A percentile compares a stretch with the other conserved stretches of the same genome.
Conservation (phyloP, 2,888 invertebrate genomes). For the Nomada goodeniana region DNA sequence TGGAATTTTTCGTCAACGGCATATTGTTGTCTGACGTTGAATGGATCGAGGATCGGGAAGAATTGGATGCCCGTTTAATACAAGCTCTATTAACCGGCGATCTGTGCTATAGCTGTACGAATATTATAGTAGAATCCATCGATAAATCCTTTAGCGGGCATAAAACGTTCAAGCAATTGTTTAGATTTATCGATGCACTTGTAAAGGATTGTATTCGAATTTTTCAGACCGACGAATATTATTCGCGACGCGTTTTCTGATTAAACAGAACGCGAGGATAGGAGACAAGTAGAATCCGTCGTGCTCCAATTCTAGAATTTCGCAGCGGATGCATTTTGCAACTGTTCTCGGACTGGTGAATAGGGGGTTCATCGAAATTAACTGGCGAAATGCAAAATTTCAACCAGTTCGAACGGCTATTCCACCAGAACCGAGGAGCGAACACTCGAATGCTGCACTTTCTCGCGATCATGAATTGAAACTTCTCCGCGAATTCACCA, state of each 20-base stretch:
- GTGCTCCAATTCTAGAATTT: slow-evolving; percentile 7
- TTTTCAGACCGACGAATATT: background rate
- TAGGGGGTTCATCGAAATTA: slow-evolving; percentile 24
- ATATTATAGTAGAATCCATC: too few relatives aligned
- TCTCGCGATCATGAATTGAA: slow-evolving; percentile 31
- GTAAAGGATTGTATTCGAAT: too few relatives aligned
- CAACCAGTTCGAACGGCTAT: slow-evolving; percentile 40
- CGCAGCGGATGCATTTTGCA: slow-evolving; percentile 28
- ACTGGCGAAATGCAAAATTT: slow-evolving; percentile 31
- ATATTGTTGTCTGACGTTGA: background rate
- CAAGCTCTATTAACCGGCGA: too few relatives aligned
- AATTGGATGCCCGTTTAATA: too few relatives aligned
- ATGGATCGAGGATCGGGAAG: too few relatives aligned
- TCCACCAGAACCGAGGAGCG: slow-evolving; percentile 8
- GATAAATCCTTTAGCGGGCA: too few relatives aligned
- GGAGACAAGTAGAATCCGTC: background rate
- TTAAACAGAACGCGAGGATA: background rate
- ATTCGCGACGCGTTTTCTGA: slow-evolving; percentile 11
- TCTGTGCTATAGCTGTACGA: too few relatives aligned
- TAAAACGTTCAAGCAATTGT: too few relatives aligned
- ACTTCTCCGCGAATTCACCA: slow-evolving; percentile 7
- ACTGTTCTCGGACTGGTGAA: background rate
- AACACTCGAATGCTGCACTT: slow-evolving; percentile 12
- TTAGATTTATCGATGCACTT: too few relatives aligned
- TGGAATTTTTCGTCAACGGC: slow-evolving; percentile 1